Percentiles rank a stretch among this genome's conserved stretches.
Conservation (phyloP, 2,113 vertebrate genomes). For the Ranitomeya variabilis region DNA sequence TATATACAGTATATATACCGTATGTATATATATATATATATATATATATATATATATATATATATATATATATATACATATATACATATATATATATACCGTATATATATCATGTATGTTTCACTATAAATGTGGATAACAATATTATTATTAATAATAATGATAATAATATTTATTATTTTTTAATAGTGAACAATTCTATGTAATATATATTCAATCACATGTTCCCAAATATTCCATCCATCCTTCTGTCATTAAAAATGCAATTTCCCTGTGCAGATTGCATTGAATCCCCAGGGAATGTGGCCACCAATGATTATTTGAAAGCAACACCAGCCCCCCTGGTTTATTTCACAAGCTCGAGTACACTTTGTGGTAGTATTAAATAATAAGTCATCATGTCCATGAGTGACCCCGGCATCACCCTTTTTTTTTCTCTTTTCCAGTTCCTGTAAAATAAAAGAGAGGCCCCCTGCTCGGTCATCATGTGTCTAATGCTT, state of each 20-base stretch:
- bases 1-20: no score
- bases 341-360: conserved; percentile 45
- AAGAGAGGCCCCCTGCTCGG: not conserved
- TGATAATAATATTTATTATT: no score
- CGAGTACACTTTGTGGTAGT: conserved; percentile 25
- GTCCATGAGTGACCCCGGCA: conserved; percentile 14
- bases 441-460: conserved; percentile 38
- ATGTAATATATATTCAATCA: not conserved
- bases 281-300: conserved; percentile 31
- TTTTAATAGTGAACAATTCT: not conserved
- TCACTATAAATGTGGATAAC: no score
- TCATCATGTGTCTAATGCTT: conserved; percentile 15
- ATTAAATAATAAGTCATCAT: conserved; percentile 53
- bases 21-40: no score
- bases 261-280: conserved; percentile 49
- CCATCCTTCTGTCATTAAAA: conserved; percentile 43
- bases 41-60: no score
- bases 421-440: conserved; percentile 42
- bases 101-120: no score
- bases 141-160: no score
- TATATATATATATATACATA: no score
- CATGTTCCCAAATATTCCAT: conserved; percentile 21
- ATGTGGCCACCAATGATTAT: conserved; percentile 38
- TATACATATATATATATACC: no score
- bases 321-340: conserved; percentile 54